Conservation (phyloP, 2,113 vertebrate species). For the Galbula dea region DNA sequence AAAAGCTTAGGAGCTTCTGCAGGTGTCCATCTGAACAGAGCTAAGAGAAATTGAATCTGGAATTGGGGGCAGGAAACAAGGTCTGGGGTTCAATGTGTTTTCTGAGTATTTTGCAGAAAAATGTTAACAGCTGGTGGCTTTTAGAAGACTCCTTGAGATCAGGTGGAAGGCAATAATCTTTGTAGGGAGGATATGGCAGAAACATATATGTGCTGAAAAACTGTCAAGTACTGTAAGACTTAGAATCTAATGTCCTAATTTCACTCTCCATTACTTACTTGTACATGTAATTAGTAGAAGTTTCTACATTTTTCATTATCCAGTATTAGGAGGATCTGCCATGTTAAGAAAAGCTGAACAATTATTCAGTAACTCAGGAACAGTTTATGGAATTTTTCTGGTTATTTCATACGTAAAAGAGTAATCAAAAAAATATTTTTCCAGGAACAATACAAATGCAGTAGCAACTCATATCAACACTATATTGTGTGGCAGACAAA, state of each 20-base stretch:
- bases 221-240: not conserved
- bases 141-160: too few species aligned
- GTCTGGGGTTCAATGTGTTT: too few species aligned
- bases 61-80: too few species aligned
- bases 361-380: not conserved
- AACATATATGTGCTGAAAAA: not conserved
- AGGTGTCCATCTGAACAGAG: too few species aligned
- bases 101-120: too few species aligned
- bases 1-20: too few species aligned
- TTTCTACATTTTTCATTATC: not conserved
- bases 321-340: not conserved
- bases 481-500: not conserved
- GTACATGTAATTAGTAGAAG: not conserved
- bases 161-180: too few species aligned
- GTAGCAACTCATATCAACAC: not conserved
- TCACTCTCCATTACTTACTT: not conserved
- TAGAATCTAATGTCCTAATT: not conserved
- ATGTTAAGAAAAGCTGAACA: not conserved
- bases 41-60: too few species aligned
- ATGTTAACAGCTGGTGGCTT: too few species aligned
- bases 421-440: not conserved
- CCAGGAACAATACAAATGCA: not conserved
- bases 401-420: not conserved
- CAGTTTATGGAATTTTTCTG: not conserved
- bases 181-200: too few species aligned